Evolutionary conservation across 1,140 invertebrate genomes (phyloP).

Genomic region (Zaprionus taronus): DNA sequence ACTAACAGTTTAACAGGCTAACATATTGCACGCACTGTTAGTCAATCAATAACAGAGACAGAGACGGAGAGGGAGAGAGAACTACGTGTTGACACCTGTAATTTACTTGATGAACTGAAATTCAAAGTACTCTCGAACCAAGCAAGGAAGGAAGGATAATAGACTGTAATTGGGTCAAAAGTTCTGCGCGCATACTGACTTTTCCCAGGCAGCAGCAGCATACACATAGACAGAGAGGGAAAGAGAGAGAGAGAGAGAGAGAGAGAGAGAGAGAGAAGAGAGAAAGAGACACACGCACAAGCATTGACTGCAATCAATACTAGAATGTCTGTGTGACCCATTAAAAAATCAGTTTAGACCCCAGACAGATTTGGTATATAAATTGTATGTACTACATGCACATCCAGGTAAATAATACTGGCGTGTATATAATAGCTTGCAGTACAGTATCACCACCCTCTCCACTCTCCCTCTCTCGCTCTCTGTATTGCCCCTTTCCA

Average conservation of each 20-base stretch:
- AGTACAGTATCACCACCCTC: background rate
- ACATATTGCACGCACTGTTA: background rate
- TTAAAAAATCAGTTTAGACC: conserved; percentile 4
- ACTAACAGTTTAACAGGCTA: background rate
- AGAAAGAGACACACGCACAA: background rate
- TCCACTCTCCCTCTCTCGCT: too few relatives aligned
- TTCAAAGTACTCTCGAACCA: background rate
- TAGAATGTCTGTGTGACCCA: conserved; percentile 15
- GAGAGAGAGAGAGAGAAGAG: too few relatives aligned
- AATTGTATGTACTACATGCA: background rate
- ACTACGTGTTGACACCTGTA: conserved; percentile 3
- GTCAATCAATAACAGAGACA: background rate
- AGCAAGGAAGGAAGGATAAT: background rate
- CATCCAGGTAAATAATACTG: background rate
- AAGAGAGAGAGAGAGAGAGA: too few relatives aligned
- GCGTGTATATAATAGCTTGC: background rate
- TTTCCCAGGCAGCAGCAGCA: conserved; percentile 12
- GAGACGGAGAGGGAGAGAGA: background rate
- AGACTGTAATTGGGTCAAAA: conserved; percentile 5
- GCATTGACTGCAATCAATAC: conserved; percentile 8
- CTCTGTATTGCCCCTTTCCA: background rate
- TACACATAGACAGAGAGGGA: background rate
- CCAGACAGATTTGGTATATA: background rate
- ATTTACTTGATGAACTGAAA: background rate
- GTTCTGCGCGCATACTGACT: background rate